These are phyloP conservation scores for Syritta pipiens DNA, from an alignment of 2,888 invertebrate genomes.

Conservation along the genomic window DNA sequence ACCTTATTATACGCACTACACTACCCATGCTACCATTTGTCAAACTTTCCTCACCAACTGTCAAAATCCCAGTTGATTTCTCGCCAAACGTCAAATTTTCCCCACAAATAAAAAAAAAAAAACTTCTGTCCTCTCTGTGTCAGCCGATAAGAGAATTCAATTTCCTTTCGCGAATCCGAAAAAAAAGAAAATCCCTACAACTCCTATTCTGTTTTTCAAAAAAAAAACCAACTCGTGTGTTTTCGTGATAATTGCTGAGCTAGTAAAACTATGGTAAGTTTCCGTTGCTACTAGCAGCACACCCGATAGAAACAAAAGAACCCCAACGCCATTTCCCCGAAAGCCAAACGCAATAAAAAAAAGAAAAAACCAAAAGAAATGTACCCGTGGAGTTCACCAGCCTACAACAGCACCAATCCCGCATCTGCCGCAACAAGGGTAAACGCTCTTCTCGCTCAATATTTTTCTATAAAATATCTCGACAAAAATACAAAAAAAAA, in stretches of 20 bases:
- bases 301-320: conserved; percentile 39
- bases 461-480: conserved; percentile 31
- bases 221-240: conserved; percentile 7
- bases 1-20: too few species aligned
- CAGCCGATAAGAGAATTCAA: conserved; percentile 55
- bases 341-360: conserved; percentile 9
- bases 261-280: conserved; percentile 63
- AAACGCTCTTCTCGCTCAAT: conserved; percentile 48
- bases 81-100: conserved; percentile 52
- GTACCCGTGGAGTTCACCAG: conserved; percentile 78
- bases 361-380: conserved; percentile 65
- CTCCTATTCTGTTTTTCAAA: conserved; percentile 2
- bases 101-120: conserved; percentile 51
- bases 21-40: conserved; percentile 33
- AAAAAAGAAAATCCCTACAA: conserved; percentile 3
- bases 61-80: conserved; percentile 45
- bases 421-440: conserved; percentile 57
- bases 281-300: conserved; percentile 54
- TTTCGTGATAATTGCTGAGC: conserved; percentile 50
- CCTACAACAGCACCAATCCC: conserved; percentile 72
- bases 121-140: conserved; percentile 30
- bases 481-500: conserved; percentile 8
- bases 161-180: conserved; percentile 21
- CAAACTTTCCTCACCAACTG: conserved; percentile 24
- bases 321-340: conserved; percentile 42